These are phyloP conservation scores for Sebastes iracundus DNA, from an alignment of 2,797 vertebrate genomes.

Conservation along the genomic window DNA sequence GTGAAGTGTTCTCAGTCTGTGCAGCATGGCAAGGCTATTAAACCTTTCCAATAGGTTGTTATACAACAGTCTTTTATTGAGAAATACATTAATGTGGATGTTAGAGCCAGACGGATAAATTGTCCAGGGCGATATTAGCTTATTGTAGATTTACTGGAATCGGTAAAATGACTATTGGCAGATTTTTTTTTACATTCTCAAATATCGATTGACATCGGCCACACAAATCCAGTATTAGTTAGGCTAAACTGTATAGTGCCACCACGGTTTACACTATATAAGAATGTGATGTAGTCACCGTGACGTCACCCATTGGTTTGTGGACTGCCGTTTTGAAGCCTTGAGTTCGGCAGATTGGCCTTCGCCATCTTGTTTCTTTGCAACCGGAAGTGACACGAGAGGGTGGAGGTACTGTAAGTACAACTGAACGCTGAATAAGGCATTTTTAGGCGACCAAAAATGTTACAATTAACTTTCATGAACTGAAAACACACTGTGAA, in stretches of 20 bases:
- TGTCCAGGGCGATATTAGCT: neutral
- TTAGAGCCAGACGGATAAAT: neutral
- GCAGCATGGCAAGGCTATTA: slow-evolving; percentile 16
- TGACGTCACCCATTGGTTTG: too few species aligned
- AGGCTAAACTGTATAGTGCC: neutral
- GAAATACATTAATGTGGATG: slow-evolving; percentile 15
- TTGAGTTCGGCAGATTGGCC: too few species aligned
- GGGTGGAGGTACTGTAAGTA: too few species aligned
- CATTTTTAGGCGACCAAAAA: too few species aligned
- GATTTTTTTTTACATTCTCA: neutral
- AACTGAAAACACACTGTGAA: too few species aligned
- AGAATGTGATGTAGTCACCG: too few species aligned
- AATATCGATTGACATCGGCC: neutral
- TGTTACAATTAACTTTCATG: too few species aligned
- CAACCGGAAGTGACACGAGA: too few species aligned
- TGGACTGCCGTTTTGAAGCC: too few species aligned
- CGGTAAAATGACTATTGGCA: neutral
- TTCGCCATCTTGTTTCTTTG: too few species aligned
- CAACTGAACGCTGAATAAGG: too few species aligned
- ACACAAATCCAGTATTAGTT: neutral
- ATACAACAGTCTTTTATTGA: slow-evolving; percentile 11
- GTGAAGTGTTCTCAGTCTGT: slow-evolving; percentile 34
- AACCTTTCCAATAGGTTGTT: slow-evolving; percentile 14
- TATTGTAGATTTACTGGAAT: neutral
- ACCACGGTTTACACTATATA: neutral